phyloP scores from a whole-genome alignment of 2,888 invertebrate genomes.

The Meta bourneti region DNA sequence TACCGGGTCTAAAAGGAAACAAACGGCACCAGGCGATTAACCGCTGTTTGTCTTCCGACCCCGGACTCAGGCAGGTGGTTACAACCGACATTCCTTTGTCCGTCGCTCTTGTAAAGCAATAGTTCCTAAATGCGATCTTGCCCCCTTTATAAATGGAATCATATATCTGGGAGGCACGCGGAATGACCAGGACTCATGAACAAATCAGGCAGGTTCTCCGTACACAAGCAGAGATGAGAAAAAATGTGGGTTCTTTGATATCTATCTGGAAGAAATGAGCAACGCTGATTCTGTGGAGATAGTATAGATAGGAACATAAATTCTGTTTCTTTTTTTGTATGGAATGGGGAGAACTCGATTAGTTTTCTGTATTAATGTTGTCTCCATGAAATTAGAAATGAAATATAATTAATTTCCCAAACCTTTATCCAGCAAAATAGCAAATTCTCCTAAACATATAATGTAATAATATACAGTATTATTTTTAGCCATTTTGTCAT shows the following conservation, averaged over 20 bases:
- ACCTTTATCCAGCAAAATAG: too few species aligned
- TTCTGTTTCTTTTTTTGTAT: background rate
- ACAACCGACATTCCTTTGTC: slow-evolving; percentile 35
- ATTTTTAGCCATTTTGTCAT: too few species aligned
- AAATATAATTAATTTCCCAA: too few species aligned
- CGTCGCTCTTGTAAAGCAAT: slow-evolving; percentile 21
- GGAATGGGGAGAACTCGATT: background rate
- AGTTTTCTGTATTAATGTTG: too few species aligned
- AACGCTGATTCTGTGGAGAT: slow-evolving; percentile 15
- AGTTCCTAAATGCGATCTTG: slow-evolving; percentile 22
- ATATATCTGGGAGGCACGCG: slow-evolving; percentile 10
- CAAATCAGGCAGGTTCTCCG: background rate
- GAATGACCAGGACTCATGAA: slow-evolving; percentile 23
- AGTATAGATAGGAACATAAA: background rate
- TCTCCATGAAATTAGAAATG: too few species aligned
- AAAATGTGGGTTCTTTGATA: slow-evolving; percentile 40
- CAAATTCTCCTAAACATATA: too few species aligned
- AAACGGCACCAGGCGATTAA: slow-evolving; percentile 33
- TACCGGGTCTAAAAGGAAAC: slow-evolving; percentile 9
- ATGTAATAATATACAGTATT: too few species aligned
- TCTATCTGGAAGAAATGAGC: slow-evolving; percentile 23
- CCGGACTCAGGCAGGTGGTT: slow-evolving; percentile 39
- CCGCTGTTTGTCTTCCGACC: slow-evolving; percentile 62
- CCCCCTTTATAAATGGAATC: slow-evolving; percentile 43
- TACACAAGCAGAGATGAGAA: slow-evolving; percentile 10